Base-by-base conservation (phyloP, 2,888 invertebrate species). In the Drosophila tanythrix region DNA sequence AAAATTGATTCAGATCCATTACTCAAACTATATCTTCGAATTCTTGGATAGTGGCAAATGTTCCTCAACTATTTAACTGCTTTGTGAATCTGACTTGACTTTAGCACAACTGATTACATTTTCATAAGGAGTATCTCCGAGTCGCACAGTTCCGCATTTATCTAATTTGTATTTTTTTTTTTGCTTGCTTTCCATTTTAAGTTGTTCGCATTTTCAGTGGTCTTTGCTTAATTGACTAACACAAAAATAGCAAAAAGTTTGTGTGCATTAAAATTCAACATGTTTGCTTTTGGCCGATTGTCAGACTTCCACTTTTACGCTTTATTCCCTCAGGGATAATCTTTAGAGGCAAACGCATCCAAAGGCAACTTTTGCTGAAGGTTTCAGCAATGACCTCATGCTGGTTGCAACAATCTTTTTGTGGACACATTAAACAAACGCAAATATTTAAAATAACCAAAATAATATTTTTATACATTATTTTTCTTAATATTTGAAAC, bases 201-300 rank as follows among this genome's bases (percentile, higher is more conserved):
- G 33, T 27, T 29, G 2, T 18, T 13, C 25, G 29, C 27, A 46
- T 27, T 67, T 53, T 31, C 15, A 6, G 33, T 18, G 43, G 43
- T 27, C 33, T 10, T 27, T 27, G 59, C 46, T 70, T 33, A 70
- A 58, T 58, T 70, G 58, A 43, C 43, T 27, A 53, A 13, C 52
- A 38, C 31, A 18, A 52, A 59, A 52, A 36, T 27, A n/a, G 59
- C 29, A 46, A 36, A 69, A 31, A 70, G 52, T 59, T 52, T 18
- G 10, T 1, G 8, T 18, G 36, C 70, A 27, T 70, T 43, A n/a
- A 27, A 35, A 27, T 66, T 67, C n/a, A 31, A 11, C 6, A 25
- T 46, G 35, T 31, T 46, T 35, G 11, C 25, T 21, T 36, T 55
- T 36, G 21, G 21, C 21, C 11, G 11, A 43, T 27, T 50, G 18